These are phyloP conservation scores for Eilema griseolum DNA, from an alignment of 2,888 invertebrate genomes.

Conservation along the genomic window DNA sequence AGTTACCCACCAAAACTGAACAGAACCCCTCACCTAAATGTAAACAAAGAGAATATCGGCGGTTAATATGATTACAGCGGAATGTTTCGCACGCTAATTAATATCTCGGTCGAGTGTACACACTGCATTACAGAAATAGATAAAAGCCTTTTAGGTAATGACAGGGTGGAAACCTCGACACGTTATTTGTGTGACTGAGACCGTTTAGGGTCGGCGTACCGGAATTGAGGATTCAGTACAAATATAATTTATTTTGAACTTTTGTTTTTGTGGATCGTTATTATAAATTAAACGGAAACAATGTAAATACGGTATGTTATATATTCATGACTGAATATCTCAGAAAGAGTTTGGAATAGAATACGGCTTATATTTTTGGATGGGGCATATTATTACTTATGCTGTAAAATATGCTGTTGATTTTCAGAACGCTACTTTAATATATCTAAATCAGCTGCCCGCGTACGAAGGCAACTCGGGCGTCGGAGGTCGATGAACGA, in stretches of 20 bases:
- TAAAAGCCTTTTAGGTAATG: conserved; percentile 42
- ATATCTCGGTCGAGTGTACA: conserved; percentile 40
- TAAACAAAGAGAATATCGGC: conserved; percentile 30
- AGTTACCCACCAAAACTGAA: conserved; percentile 16
- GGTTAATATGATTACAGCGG: conserved; percentile 44
- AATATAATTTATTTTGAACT: conserved; percentile 13
- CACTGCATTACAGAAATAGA: conserved; percentile 43
- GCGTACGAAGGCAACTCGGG: no score
- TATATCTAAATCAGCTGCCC: no score
- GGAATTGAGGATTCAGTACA: conserved; percentile 17
- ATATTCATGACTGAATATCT: not conserved
- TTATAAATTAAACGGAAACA: not conserved
- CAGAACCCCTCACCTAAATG: conserved; percentile 15
- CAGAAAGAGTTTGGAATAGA: not conserved
- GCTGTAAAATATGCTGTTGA: no score
- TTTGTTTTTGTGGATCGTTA: not conserved
- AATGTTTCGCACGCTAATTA: conserved; percentile 50
- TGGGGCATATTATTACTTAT: not conserved
- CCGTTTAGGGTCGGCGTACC: conserved; percentile 11
- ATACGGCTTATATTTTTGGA: not conserved
- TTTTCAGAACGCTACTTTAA: no score
- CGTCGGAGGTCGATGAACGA: no score
- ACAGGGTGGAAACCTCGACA: conserved; percentile 37
- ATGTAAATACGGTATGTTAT: not conserved
- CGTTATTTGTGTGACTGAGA: conserved; percentile 26